Conservation (phyloP, 2,113 vertebrate genomes). For the Centropus bengalensis region DNA sequence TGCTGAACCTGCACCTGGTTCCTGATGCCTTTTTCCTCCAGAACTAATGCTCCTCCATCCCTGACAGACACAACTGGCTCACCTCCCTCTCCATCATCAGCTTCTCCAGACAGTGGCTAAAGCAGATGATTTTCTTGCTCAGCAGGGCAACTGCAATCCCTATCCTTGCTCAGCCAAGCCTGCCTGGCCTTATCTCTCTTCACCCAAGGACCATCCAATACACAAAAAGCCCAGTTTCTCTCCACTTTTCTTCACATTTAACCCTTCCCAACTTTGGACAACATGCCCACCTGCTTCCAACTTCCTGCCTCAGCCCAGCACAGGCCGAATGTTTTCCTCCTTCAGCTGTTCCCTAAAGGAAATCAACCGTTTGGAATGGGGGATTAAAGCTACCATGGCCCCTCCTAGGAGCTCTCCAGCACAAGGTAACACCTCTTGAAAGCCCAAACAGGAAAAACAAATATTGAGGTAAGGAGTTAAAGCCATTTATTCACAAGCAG, state of each 20-base stretch:
- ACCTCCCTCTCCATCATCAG: neutral
- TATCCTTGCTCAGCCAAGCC: neutral
- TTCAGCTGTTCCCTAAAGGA: neutral
- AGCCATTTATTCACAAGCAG: neutral
- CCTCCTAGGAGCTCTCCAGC: neutral
- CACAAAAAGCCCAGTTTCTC: conserved; percentile 10
- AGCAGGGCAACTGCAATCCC: neutral
- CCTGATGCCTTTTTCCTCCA: neutral
- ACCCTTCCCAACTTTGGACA: neutral
- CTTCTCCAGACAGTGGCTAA: neutral
- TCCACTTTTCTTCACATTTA: neutral
- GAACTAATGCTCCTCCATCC: neutral
- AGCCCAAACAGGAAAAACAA: neutral
- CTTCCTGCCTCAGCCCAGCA: neutral
- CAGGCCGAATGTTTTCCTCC: neutral
- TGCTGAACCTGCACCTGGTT: neutral
- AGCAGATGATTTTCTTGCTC: neutral
- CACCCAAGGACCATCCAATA: conserved; percentile 10
- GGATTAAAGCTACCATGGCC: neutral
- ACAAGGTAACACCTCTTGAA: neutral
- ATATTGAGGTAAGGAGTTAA: neutral
- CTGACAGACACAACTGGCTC: rapidly evolving
- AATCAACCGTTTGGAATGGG: rapidly evolving
- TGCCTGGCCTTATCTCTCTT: neutral
- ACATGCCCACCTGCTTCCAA: neutral